Evolutionary conservation across 1,140 invertebrate species (phyloP), one percentile per base, ranked within the genome.

Genomic region (Lycorma delicatula): DNA sequence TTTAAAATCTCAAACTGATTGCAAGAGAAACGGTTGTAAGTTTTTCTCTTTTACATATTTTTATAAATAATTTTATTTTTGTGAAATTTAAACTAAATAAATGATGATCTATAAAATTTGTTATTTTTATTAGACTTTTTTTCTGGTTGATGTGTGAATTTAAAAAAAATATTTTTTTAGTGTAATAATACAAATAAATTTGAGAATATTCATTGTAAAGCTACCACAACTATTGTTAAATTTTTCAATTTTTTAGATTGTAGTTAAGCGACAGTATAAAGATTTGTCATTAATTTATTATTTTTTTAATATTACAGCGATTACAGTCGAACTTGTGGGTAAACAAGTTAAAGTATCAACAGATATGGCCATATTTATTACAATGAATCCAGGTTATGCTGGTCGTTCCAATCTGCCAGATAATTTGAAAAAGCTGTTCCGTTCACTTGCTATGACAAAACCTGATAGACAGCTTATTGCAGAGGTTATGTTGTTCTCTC

Each of bases 311-410:
- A 12, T 46, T 18, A 50, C 62, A 74, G 81, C 81, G 60, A 84
- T 91, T 29, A 80, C 80, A 22, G 94, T 99, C 1, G 96, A 99
- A 73, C 74, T 99, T 34, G 93, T 99, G 52, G 96, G 96, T 25
- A 99, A 98, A 69, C 91, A 94, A 78, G 95, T 99, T 0, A 84
- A 85, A 64, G 93, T 99, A 0, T 96, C 94, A n/a, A 82, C 91
- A 20, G 95, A 98, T 69, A 99, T 99, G 94, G 97, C 97, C 1
- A 97, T 99, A 56, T 99, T 99, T 72, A 98, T 99, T 34, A 99
- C 97, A 0, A 99, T 99, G 97, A 99, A 99, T 81, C 97, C 97
- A 59, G 96, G 95, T 9, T 99, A 99, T 73, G 97, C 97, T 52
- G 97, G 97, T 18, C 84, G 97, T 58, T 98, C 96, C 29, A 99